Percentiles rank a stretch among this genome's conserved stretches.
Conservation (phyloP, 2,113 vertebrate species). For the Trochalopteron elliotii region DNA sequence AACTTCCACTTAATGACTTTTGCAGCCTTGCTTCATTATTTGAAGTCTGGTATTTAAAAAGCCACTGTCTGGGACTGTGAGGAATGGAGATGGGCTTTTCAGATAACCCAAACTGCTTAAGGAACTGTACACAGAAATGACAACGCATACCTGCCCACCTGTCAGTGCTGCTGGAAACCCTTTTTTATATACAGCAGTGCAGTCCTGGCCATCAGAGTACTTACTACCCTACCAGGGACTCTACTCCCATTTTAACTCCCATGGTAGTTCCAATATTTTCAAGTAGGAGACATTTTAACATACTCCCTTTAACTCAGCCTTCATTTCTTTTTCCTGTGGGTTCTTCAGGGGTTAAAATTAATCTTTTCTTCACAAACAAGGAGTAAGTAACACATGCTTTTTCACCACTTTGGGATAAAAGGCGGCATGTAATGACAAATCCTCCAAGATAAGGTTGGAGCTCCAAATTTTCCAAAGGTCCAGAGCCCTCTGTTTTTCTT, state of each 20-base stretch:
- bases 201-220: constrained; percentile 55
- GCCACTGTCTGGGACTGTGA: background rate
- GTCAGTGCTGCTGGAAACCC: constrained; percentile 33
- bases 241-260: background rate
- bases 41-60: background rate
- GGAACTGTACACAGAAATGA: background rate
- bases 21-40: background rate
- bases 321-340: background rate
- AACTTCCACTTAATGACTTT: background rate
- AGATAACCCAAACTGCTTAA: background rate
- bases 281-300: background rate
- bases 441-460: background rate
- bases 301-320: background rate
- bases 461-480: background rate
- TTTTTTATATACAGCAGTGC: constrained; percentile 13
- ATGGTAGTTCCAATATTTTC: background rate
- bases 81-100: background rate
- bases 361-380: background rate
- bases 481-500: background rate
- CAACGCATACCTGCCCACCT: constrained; percentile 17
- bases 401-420: background rate
- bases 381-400: background rate
- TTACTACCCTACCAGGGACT: constrained; percentile 34
- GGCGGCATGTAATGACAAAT: background rate
- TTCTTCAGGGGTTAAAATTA: background rate